Conservation (phyloP, 2,797 vertebrate species). For the Hybognathus amarus region DNA sequence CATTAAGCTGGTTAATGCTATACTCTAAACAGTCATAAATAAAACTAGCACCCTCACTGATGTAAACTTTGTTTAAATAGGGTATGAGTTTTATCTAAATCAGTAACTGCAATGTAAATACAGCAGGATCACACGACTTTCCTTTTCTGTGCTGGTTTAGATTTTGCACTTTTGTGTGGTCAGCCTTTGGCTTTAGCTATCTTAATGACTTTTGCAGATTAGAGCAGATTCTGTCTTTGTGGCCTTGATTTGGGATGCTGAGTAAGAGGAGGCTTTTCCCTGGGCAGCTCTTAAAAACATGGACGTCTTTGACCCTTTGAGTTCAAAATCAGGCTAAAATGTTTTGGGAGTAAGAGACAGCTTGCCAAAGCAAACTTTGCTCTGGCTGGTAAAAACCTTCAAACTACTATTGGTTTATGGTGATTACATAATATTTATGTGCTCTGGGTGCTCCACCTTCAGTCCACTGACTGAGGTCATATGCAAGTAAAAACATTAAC, state of each 20-base stretch:
- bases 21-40: neutral
- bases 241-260: conserved; percentile 57
- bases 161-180: conserved; percentile 55
- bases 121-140: conserved; percentile 59
- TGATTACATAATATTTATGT: neutral
- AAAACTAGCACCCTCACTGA: neutral
- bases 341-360: neutral
- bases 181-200: conserved; percentile 65
- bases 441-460: neutral
- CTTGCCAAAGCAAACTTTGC: too few relatives aligned
- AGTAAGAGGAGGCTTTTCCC: conserved; percentile 62
- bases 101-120: neutral
- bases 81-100: neutral
- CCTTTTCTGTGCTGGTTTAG: conserved; percentile 46
- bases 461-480: neutral
- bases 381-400: neutral
- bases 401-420: neutral
- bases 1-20: neutral
- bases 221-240: conserved; percentile 71
- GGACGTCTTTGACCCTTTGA: conserved; percentile 82
- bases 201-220: conserved; percentile 63
- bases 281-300: conserved; percentile 84
- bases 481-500: neutral
- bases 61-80: neutral
- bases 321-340: conserved; percentile 62